A percentile compares a stretch with the other conserved stretches of the same genome.
Evolutionary conservation across 1,140 invertebrate species (phyloP).

Genomic region (Drosophila truncata): DNA sequence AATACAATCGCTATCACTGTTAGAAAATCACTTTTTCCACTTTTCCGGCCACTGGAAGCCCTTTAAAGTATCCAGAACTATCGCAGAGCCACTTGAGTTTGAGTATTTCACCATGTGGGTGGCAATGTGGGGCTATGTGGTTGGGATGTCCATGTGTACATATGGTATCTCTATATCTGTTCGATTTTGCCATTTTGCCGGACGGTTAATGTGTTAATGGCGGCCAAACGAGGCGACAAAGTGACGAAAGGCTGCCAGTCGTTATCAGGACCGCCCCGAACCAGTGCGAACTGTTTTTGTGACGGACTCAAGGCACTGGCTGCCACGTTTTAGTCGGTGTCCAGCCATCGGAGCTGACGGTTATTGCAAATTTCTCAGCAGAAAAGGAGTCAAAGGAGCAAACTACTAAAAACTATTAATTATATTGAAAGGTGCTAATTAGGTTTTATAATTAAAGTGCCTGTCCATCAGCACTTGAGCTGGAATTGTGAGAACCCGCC

Average conservation of each 20-base stretch:
- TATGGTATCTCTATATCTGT: slow-evolving; percentile 37
- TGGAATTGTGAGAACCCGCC: background rate
- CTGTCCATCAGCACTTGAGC: slow-evolving; percentile 23
- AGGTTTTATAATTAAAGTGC: slow-evolving; percentile 64
- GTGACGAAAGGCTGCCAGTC: slow-evolving; percentile 72
- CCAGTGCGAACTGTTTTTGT: slow-evolving; percentile 16
- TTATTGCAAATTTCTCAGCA: slow-evolving; percentile 38
- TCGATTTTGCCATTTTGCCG: slow-evolving; percentile 20
- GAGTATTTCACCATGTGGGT: slow-evolving; percentile 59
- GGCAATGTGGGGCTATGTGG: slow-evolving; percentile 27
- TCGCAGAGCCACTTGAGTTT: slow-evolving; percentile 4
- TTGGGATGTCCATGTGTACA: slow-evolving; percentile 4
- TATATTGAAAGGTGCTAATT: slow-evolving; percentile 58
- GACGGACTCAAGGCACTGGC: slow-evolving; percentile 32
- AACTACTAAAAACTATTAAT: slow-evolving; percentile 9
- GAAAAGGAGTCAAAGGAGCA: slow-evolving; percentile 3
- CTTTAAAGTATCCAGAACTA: slow-evolving; percentile 37
- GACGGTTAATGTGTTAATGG: slow-evolving; percentile 38
- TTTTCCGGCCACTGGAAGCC: slow-evolving; percentile 11
- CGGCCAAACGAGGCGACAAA: slow-evolving; percentile 31
- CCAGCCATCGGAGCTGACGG: slow-evolving; percentile 72
- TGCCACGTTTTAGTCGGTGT: slow-evolving; percentile 61
- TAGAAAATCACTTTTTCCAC: background rate
- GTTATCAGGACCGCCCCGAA: slow-evolving; percentile 63
- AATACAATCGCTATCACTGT: background rate